phyloP scores from a whole-genome alignment of 2,113 vertebrate species.

The Hassar affinis region DNA sequence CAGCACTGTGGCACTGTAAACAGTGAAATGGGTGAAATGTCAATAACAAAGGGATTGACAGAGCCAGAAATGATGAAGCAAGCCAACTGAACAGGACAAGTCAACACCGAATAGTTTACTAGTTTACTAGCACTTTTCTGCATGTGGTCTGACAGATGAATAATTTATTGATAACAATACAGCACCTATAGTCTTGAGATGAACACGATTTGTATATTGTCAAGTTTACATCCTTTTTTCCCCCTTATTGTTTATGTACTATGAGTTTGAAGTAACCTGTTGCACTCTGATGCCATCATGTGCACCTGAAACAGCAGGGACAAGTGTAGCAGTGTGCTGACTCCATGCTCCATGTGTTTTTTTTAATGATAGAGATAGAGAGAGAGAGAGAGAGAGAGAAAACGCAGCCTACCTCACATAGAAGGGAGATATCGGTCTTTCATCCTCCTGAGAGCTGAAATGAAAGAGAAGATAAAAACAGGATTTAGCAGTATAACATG shows the following conservation, averaged over 20 bases:
- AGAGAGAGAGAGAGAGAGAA: not conserved
- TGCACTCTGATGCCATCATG: not conserved
- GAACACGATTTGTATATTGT: not conserved
- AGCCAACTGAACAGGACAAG: not conserved
- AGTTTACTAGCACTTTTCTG: not conserved
- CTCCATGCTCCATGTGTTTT: not conserved
- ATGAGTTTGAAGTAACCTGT: not conserved
- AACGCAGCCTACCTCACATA: slow-evolving; percentile 81
- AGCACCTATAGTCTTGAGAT: not conserved
- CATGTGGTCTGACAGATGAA: not conserved
- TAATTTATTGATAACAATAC: not conserved
- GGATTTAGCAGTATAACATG: not conserved
- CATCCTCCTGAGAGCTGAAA: slow-evolving; percentile 84
- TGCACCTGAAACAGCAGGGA: not conserved
- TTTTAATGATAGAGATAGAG: not conserved
- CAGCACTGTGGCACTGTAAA: not conserved
- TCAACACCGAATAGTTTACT: not conserved
- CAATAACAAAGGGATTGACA: not conserved
- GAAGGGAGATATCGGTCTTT: slow-evolving; percentile 88
- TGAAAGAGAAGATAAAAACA: slow-evolving; percentile 32
- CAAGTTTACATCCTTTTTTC: not conserved
- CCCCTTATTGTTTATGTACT: not conserved
- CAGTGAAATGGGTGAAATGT: not conserved
- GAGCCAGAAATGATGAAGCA: not conserved
- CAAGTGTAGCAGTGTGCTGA: slow-evolving; percentile 1